Conservation (phyloP, 2,888 invertebrate genomes). For the Siphlonurus alternatus region DNA sequence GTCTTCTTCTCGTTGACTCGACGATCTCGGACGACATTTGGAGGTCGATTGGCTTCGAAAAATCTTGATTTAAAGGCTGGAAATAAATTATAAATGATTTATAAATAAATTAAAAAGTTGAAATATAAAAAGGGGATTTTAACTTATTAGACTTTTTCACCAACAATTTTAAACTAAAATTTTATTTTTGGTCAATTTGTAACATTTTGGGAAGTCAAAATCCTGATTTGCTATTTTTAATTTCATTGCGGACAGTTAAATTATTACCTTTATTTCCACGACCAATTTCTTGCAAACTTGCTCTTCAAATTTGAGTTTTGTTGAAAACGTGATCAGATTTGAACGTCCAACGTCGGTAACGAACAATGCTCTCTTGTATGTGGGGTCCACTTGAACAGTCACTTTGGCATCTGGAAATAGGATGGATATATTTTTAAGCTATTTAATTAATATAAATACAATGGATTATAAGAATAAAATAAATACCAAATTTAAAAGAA, state of each 20-base stretch:
- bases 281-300: neutral
- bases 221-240: too few relatives aligned
- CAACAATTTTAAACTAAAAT: too few relatives aligned
- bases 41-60: constrained; percentile 8
- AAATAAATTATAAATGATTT: too few relatives aligned
- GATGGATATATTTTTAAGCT: neutral
- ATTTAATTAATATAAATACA: too few relatives aligned
- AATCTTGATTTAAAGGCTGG: constrained; percentile 4
- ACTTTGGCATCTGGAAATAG: constrained; percentile 4
- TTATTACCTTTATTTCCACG: constrained; percentile 1
- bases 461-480: too few relatives aligned
- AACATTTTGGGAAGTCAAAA: too few relatives aligned
- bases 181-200: too few relatives aligned
- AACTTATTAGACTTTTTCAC: too few relatives aligned
- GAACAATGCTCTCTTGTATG: constrained; percentile 5
- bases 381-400: constrained; percentile 4
- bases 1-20: neutral
- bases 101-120: too few relatives aligned
- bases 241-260: too few relatives aligned
- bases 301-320: neutral
- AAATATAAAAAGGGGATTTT: neutral
- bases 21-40: neutral
- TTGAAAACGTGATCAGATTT: neutral
- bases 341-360: neutral
- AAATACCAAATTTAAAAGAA: neutral